Base-by-base conservation (phyloP, 2,888 invertebrate species). In the Rhyacophila evoluta region DNA sequence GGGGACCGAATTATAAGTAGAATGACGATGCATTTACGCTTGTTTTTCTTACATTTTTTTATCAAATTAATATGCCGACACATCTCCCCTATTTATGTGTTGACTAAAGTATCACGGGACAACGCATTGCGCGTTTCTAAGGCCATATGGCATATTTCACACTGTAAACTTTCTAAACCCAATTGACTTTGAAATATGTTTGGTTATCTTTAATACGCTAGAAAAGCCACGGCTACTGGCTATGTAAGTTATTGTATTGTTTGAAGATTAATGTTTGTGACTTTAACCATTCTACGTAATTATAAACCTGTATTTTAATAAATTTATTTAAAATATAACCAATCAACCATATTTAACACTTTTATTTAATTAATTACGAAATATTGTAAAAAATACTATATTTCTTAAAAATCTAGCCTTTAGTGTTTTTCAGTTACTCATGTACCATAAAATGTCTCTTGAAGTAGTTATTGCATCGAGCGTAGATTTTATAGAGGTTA, bases 61-160 rank as follows among this genome's bases (percentile, higher is more conserved):
- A 19, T 55, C 55, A 25, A 55, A 55, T 55, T 74, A 74, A 55
- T 74, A 28, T 28, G 39, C 41, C 55, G 74, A 74, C 74, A 74
- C 41, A 37, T 72, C 74, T 33, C 74, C 39, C 41, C 74, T 55
- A 27, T 55, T 41, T 74, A 27, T 74, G 74, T 41, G 15, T n/a
- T 28, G 41, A 41, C 41, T 41, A 55, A 74, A 74, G 74, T 25
- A 33, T 25, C 41, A 72, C 36, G 12, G 55, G 5, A 55, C 6
- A 55, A 55, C 55, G 55, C 19, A 8, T 19, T 27, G 29, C 29
- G 41, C 33, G 69, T n/a, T 71, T 39, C 72, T 37, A 67, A 19
- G 15, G 74, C 75, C 80, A 80, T 78, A 78, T 80, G 80, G 80
- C 36, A 73, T 41, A 12, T 39, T 76, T 80, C 80, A 73, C 76